These are phyloP conservation scores for Rhamnusium bicolor DNA, from an alignment of 2,888 invertebrate genomes.

Conservation along the genomic window DNA sequence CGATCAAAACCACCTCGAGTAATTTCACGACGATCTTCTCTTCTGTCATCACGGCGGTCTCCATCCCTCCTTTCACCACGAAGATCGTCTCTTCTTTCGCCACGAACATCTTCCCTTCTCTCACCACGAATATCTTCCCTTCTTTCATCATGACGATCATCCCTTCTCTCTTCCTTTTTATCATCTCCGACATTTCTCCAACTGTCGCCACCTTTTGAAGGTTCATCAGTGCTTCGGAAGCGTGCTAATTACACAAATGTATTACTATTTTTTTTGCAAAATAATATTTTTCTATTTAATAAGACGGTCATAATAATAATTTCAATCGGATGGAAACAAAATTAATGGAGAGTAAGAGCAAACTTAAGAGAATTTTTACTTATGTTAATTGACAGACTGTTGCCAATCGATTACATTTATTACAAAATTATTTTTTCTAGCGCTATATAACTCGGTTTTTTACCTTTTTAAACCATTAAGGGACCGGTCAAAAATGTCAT, in stretches of 20 bases:
- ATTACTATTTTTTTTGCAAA: too few species aligned
- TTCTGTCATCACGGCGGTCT: constrained; percentile 26
- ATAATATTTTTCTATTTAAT: too few species aligned
- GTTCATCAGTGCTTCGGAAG: constrained; percentile 42
- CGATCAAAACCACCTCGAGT: constrained; percentile 29
- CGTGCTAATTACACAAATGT: constrained; percentile 37
- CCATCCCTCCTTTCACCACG: constrained; percentile 26
- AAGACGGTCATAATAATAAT: too few species aligned
- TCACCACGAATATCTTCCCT: not conserved
- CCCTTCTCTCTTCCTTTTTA: constrained; percentile 23
- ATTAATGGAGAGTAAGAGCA: too few species aligned
- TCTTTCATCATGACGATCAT: constrained; percentile 14
- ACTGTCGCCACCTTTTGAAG: constrained; percentile 38
- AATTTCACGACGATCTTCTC: constrained; percentile 16
- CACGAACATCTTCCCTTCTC: constrained; percentile 8
- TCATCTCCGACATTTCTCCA: constrained; percentile 38
- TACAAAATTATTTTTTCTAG: too few species aligned
- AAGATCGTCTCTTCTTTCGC: constrained; percentile 44
- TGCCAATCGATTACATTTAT: too few species aligned
- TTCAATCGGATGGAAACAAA: too few species aligned
- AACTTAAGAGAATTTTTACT: too few species aligned
- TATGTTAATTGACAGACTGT: too few species aligned
- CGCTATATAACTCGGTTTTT: too few species aligned
- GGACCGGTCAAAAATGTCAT: too few species aligned
- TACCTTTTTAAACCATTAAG: too few species aligned